Evolutionary conservation across 2,797 vertebrate genomes (phyloP).

Genomic region (Esox masquinongy): DNA sequence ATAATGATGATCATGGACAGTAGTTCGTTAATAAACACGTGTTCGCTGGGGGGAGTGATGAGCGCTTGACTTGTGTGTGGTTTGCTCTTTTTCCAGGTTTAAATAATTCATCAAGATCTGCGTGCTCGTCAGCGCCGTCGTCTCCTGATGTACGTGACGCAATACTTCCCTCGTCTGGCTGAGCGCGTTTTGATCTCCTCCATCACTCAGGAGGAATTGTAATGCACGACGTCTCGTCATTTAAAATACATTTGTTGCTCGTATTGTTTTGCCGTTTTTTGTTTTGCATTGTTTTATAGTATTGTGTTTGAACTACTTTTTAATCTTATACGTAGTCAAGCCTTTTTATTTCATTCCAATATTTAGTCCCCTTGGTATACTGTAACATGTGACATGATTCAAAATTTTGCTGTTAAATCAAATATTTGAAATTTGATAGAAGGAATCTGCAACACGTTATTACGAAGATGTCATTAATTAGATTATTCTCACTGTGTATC

Average conservation of each 20-base stretch:
- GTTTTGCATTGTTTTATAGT: conserved; percentile 41
- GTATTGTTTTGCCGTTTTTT: not conserved
- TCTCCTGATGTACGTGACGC: conserved; percentile 76
- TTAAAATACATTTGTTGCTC: conserved; percentile 46
- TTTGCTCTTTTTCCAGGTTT: conserved; percentile 79
- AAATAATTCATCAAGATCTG: conserved; percentile 68
- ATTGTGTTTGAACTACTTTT: conserved; percentile 64
- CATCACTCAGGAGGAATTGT: conserved; percentile 74
- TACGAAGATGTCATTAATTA: conserved; percentile 16
- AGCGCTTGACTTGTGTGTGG: conserved; percentile 72
- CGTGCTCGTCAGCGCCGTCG: conserved; percentile 76
- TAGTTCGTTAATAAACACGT: not conserved
- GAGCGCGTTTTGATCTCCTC: conserved; percentile 78
- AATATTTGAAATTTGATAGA: not conserved
- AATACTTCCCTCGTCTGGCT: conserved; percentile 61
- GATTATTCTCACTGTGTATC: conserved; percentile 49
- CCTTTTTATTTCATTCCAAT: conserved; percentile 45
- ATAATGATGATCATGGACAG: conserved; percentile 17
- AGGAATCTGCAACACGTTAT: conserved; percentile 31
- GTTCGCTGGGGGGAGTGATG: conserved; percentile 10
- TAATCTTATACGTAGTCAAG: conserved; percentile 26
- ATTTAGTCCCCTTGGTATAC: conserved; percentile 42
- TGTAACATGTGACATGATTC: conserved; percentile 54
- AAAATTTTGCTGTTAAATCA: conserved; percentile 23
- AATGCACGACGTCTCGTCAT: conserved; percentile 66